Conservation (phyloP, 2,113 vertebrate genomes). For the Climacteris rufus region DNA sequence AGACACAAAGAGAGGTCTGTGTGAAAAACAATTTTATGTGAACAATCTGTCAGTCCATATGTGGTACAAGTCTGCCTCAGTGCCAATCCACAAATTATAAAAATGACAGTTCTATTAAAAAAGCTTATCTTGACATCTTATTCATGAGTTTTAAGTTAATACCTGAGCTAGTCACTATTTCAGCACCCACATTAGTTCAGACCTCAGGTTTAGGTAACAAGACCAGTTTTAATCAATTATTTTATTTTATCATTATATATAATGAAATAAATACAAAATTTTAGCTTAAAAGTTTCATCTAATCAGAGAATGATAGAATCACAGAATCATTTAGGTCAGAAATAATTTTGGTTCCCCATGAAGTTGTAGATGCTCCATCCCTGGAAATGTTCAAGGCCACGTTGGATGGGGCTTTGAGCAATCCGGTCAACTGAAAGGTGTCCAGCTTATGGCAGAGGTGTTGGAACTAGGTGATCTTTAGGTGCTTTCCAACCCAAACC, state of each 20-base stretch:
- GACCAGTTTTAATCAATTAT: neutral
- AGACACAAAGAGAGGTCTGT: neutral
- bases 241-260: neutral
- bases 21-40: neutral
- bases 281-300: neutral
- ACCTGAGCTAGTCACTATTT: neutral
- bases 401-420: neutral
- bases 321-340: neutral
- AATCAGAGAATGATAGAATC: neutral
- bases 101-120: neutral
- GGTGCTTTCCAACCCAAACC: neutral
- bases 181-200: neutral
- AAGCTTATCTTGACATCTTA: neutral
- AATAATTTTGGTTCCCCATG: neutral
- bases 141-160: rapidly evolving
- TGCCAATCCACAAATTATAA: neutral
- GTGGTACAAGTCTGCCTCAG: neutral
- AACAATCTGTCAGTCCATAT: rapidly evolving
- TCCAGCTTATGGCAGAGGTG: neutral
- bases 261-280: neutral
- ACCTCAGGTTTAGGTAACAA: neutral
- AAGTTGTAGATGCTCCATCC: neutral
- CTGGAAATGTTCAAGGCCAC: neutral
- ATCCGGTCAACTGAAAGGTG: neutral
- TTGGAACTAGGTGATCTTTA: neutral